These are phyloP conservation scores for Strix uralensis DNA, from an alignment of 2,113 vertebrate genomes.

Conservation along the genomic window DNA sequence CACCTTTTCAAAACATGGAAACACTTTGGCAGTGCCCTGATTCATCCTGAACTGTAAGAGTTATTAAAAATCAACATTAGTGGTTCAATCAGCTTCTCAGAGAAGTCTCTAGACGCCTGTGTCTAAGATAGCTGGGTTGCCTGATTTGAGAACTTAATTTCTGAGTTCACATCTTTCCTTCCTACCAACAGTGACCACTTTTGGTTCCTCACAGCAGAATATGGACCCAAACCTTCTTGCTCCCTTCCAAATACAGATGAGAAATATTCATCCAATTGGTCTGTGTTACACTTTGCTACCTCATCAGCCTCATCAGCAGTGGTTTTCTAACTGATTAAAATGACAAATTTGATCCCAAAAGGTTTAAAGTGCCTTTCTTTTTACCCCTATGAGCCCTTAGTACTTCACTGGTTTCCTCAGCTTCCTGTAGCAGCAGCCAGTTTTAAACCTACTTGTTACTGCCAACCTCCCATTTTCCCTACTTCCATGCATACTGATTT, in stretches of 20 bases:
- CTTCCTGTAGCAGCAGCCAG: neutral
- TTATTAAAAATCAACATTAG: constrained; percentile 41
- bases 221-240: neutral
- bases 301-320: neutral
- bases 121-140: neutral
- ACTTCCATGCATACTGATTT: neutral
- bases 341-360: neutral
- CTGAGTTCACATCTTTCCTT: neutral
- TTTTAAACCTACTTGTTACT: neutral
- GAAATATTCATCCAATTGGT: accelerated
- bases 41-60: neutral
- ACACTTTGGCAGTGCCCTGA: neutral
- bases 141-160: neutral
- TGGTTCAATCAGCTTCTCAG: constrained; percentile 16
- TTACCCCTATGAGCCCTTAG: neutral
- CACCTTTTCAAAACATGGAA: neutral
- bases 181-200: neutral
- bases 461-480: neutral
- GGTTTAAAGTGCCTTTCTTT: neutral
- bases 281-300: neutral
- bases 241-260: neutral
- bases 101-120: neutral
- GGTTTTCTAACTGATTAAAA: neutral
- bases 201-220: neutral
- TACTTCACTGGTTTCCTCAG: neutral